phyloP scores from a whole-genome alignment of 1,140 invertebrate species.

The Cheumatopsyche charites region DNA sequence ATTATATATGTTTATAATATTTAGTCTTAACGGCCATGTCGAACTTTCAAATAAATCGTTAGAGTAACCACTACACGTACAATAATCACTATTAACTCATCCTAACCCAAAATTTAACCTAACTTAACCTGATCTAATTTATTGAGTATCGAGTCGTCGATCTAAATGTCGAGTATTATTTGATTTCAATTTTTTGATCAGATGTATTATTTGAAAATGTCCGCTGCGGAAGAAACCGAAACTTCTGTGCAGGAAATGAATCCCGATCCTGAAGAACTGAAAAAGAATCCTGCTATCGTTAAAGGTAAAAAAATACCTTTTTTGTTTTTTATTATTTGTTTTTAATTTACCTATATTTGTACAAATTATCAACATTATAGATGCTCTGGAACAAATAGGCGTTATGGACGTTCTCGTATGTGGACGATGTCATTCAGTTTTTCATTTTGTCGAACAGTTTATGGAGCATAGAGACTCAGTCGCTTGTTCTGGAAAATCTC shows the following conservation, averaged over 20 bases:
- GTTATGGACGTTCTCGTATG: slow-evolving; percentile 79
- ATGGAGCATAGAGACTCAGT: slow-evolving; percentile 68
- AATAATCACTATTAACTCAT: no score
- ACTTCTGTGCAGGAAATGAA: slow-evolving; percentile 52
- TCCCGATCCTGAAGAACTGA: slow-evolving; percentile 68
- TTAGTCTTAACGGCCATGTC: no score
- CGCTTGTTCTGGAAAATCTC: slow-evolving; percentile 64
- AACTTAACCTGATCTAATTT: no score
- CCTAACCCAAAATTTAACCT: no score
- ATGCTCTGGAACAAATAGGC: slow-evolving; percentile 75
- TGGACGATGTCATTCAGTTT: slow-evolving; percentile 77
- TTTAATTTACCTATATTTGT: neutral
- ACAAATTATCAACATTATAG: slow-evolving; percentile 50
- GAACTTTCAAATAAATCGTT: no score
- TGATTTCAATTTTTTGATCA: no score
- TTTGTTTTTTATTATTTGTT: neutral
- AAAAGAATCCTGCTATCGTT: slow-evolving; percentile 68
- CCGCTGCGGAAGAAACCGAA: slow-evolving; percentile 56
- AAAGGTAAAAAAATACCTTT: slow-evolving; percentile 61
- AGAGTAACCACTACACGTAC: no score
- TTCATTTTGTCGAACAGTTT: slow-evolving; percentile 80
- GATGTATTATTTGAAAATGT: slow-evolving; percentile 36
- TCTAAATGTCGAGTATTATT: no score
- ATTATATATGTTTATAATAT: no score
- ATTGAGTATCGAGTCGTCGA: no score